phyloP scores from a whole-genome alignment of 2,797 vertebrate species.

The Lycodopsis pacificus region DNA sequence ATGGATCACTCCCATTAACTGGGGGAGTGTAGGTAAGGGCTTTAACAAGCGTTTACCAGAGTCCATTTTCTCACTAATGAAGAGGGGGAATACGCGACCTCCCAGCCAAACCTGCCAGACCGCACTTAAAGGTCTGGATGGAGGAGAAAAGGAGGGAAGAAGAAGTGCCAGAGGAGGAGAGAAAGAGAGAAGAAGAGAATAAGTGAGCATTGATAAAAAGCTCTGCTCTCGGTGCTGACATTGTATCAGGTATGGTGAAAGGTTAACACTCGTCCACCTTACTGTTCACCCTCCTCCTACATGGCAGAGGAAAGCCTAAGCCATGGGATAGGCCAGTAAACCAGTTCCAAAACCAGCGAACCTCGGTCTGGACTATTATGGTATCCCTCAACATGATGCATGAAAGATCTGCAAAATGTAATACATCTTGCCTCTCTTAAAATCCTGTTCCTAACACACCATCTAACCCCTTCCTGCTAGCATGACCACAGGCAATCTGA shows the following conservation, averaged over 20 bases:
- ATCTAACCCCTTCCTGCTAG: not conserved
- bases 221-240: constrained; percentile 88
- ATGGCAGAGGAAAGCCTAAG: constrained; percentile 33
- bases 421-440: not conserved
- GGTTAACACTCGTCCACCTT: constrained; percentile 82
- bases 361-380: not conserved
- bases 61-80: constrained; percentile 99
- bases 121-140: constrained; percentile 90
- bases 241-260: constrained; percentile 88
- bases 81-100: constrained; percentile 98
- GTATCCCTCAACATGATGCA: constrained; percentile 2
- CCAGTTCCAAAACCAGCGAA: constrained; percentile 2
- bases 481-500: constrained; percentile 1
- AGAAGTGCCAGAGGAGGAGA: constrained; percentile 55
- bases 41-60: constrained; percentile 99
- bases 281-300: constrained; percentile 2
- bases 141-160: constrained; percentile 59
- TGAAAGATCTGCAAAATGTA: not conserved
- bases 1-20: constrained; percentile 99
- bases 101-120: constrained; percentile 94
- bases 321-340: constrained; percentile 65
- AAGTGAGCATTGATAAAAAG: constrained; percentile 79
- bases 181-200: constrained; percentile 27
- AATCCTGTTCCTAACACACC: constrained; percentile 2
- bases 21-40: constrained; percentile 98